These are phyloP conservation scores for Propithecus coquereli DNA, from an alignment of 2,113 vertebrate genomes.

Conservation along the genomic window DNA sequence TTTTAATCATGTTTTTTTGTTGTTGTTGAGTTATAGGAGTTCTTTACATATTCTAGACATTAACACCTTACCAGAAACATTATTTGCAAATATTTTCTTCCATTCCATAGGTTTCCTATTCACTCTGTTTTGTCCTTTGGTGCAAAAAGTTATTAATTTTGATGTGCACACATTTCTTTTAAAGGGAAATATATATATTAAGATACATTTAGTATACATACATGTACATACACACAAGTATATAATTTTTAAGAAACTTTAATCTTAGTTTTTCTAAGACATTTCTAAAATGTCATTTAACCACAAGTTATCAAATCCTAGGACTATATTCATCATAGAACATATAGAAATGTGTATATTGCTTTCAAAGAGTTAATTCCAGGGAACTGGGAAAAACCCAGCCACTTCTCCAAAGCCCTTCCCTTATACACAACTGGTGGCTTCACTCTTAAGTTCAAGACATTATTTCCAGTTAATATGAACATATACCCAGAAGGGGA, in stretches of 20 bases:
- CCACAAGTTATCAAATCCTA: neutral
- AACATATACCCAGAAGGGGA: neutral
- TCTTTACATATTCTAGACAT: neutral
- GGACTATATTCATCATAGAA: neutral
- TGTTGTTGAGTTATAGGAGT: neutral
- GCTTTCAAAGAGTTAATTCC: slow-evolving; percentile 21
- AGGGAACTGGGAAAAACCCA: neutral
- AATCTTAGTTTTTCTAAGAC: neutral
- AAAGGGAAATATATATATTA: neutral
- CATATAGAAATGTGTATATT: neutral
- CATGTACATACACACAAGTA: neutral
- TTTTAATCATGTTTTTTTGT: neutral
- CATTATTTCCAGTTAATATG: neutral
- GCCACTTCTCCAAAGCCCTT: neutral
- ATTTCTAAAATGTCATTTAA: neutral
- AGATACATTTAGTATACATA: neutral
- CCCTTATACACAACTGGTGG: neutral
- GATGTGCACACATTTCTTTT: neutral
- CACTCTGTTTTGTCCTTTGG: neutral
- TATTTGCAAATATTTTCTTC: neutral
- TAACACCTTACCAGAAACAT: neutral
- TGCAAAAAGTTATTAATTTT: neutral
- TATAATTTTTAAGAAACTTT: neutral
- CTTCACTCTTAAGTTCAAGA: neutral
- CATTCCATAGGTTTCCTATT: neutral